Evolutionary conservation across 2,797 vertebrate genomes (phyloP).

Genomic region (Kryptolebias ocellatus): DNA sequence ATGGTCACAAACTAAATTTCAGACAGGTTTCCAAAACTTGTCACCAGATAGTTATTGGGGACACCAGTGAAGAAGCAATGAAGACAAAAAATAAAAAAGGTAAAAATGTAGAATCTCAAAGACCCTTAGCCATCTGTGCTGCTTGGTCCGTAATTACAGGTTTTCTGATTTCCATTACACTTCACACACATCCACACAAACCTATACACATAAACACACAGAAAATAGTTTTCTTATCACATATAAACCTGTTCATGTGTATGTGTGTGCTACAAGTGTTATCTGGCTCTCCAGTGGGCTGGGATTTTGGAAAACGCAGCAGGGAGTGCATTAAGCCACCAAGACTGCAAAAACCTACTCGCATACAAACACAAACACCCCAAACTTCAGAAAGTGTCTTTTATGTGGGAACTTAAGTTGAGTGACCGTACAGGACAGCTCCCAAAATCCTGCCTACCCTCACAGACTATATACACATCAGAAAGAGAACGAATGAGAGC

Average conservation of each 20-base stretch:
- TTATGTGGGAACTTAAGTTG: constrained; percentile 78
- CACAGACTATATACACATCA: constrained; percentile 65
- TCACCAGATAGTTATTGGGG: no score
- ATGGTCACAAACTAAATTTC: no score
- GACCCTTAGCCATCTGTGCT: neutral
- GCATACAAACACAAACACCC: constrained; percentile 48
- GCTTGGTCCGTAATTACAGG: neutral
- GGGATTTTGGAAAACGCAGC: constrained; percentile 75
- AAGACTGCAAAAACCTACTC: constrained; percentile 48
- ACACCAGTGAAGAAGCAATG: no score
- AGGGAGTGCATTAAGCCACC: constrained; percentile 75
- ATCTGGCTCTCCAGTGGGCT: constrained; percentile 80
- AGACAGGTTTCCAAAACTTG: no score
- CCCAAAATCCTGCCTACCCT: constrained; percentile 73
- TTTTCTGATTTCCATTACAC: constrained; percentile 9
- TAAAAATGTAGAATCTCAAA: neutral
- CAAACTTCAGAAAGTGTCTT: constrained; percentile 78
- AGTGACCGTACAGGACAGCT: constrained; percentile 72
- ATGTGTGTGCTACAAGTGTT: constrained; percentile 58
- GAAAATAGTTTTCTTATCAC: constrained; percentile 3
- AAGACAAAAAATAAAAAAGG: neutral
- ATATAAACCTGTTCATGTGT: constrained; percentile 29
- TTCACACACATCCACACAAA: constrained; percentile 2
- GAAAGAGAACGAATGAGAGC: constrained; percentile 61
- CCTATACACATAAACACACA: constrained; percentile 16